Conservation (phyloP, 1,140 invertebrate species). For the Zeugodacus cucurbitae region DNA sequence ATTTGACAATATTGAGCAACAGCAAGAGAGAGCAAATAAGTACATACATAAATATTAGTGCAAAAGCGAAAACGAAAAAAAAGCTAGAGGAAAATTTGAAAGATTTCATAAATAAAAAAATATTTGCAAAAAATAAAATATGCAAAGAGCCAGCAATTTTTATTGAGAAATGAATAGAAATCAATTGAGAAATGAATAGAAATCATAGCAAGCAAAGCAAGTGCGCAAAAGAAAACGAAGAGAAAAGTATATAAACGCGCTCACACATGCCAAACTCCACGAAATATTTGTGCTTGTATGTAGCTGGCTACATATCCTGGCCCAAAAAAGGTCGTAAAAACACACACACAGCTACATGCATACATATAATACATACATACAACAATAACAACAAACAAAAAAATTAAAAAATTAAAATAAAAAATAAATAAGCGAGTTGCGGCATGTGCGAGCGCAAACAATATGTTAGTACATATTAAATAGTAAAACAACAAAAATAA, state of each 20-base stretch:
- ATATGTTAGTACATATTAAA: neutral
- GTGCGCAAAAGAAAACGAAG: neutral
- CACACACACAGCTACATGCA: neutral
- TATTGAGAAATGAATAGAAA: neutral
- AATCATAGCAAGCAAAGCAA: neutral
- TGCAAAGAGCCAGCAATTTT: neutral
- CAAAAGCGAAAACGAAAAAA: neutral
- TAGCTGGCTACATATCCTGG: neutral
- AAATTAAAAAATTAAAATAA: neutral
- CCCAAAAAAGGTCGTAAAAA: neutral
- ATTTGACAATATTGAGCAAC: constrained; percentile 18
- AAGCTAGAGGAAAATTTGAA: neutral
- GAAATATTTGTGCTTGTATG: neutral
- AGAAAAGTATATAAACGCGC: neutral
- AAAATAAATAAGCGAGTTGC: neutral
- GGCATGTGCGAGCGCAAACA: neutral
- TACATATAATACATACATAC: neutral
- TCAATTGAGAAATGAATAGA: neutral
- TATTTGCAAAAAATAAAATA: neutral
- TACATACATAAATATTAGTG: neutral
- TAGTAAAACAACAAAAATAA: neutral
- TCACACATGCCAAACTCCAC: neutral
- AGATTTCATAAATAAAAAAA: neutral
- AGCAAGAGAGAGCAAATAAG: neutral
- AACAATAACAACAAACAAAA: neutral